phyloP scores from a whole-genome alignment of 2,113 vertebrate species.

The Saimiri boliviensis region DNA sequence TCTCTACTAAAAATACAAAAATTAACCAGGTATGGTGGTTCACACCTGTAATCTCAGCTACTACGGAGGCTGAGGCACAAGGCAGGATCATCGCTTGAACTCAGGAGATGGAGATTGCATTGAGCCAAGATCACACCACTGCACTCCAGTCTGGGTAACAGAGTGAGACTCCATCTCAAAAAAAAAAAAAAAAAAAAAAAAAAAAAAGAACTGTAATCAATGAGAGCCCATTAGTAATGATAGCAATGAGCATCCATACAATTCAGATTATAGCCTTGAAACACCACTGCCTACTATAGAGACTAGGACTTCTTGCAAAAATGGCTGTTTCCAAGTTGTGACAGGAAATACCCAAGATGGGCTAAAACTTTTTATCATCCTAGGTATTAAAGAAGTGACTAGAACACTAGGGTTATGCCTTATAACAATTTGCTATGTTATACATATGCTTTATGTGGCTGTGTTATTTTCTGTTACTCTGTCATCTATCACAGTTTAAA shows the following conservation, averaged over 20 bases:
- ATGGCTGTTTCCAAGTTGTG: not conserved
- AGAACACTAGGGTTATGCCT: not conserved
- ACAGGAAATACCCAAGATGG: not conserved
- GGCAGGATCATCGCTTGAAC: too few relatives aligned
- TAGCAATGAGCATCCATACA: not conserved
- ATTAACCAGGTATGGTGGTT: too few relatives aligned
- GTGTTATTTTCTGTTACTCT: not conserved
- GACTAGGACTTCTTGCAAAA: not conserved
- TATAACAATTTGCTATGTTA: not conserved
- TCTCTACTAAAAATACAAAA: too few relatives aligned
- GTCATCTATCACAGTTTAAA: not conserved
- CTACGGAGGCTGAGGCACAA: too few relatives aligned
- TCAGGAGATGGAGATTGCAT: too few relatives aligned
- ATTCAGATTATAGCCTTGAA: not conserved
- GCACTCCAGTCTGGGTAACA: too few relatives aligned
- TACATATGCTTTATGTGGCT: not conserved
- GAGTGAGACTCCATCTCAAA: too few relatives aligned
- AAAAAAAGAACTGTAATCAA: not conserved
- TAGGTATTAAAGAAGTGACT: not conserved
- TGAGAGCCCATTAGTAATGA: not conserved
- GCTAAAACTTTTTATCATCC: not conserved
- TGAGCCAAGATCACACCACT: too few relatives aligned
- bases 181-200: too few relatives aligned
- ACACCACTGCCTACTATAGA: not conserved
- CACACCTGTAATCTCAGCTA: too few relatives aligned